A percentile compares a stretch with the other conserved stretches of the same genome.
These are phyloP conservation scores for Otocyon megalotis DNA, from an alignment of 2,113 vertebrate species.

Conservation along the genomic window DNA sequence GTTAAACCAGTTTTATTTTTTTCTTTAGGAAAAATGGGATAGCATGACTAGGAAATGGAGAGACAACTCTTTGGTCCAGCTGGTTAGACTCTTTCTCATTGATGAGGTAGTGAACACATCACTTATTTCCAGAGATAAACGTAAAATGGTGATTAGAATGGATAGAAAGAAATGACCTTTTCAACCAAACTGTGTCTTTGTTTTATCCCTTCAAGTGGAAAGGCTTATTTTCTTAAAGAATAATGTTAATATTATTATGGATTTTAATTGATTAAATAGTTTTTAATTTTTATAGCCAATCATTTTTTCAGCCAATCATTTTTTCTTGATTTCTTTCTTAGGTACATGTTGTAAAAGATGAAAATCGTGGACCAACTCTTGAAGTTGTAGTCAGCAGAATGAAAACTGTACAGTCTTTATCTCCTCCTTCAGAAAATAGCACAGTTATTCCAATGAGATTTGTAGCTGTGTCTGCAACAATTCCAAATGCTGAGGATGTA, in stretches of 20 bases:
- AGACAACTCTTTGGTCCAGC: slow-evolving; percentile 94
- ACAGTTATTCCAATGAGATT: slow-evolving; percentile 91
- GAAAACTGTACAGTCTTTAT: slow-evolving; percentile 93
- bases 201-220: slow-evolving; percentile 39
- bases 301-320: slow-evolving; percentile 15
- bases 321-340: slow-evolving; percentile 80
- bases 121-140: slow-evolving; percentile 49
- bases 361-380: slow-evolving; percentile 95
- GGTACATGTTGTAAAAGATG: slow-evolving; percentile 97
- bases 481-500: slow-evolving; percentile 97
- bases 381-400: slow-evolving; percentile 98
- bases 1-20: slow-evolving; percentile 54
- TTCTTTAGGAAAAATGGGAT: slow-evolving; percentile 97
- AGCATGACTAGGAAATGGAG: slow-evolving; percentile 99
- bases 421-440: slow-evolving; percentile 82
- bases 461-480: slow-evolving; percentile 97
- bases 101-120: slow-evolving; percentile 92
- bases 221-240: slow-evolving; percentile 45
- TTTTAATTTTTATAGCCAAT: slow-evolving; percentile 65
- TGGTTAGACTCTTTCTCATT: slow-evolving; percentile 96
- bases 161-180: slow-evolving; percentile 1
- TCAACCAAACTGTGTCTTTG: background rate
- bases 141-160: slow-evolving; percentile 28
- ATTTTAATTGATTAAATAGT: slow-evolving; percentile 58
- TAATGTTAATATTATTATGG: slow-evolving; percentile 56